Evolutionary conservation across 2,888 invertebrate genomes (phyloP).

Genomic region (Nymphalis urticae): DNA sequence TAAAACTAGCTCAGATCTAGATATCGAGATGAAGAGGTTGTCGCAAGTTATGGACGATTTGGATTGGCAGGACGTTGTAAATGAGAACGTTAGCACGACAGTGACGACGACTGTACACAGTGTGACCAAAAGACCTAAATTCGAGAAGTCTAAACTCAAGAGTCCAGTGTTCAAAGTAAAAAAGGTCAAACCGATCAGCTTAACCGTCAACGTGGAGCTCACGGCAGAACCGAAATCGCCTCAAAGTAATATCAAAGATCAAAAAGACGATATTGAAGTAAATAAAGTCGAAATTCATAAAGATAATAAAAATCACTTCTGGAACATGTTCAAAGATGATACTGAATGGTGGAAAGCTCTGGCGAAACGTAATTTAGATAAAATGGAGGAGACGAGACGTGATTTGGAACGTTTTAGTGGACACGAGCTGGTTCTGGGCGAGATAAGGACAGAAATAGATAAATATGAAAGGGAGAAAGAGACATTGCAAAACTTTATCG

Average conservation of each 20-base stretch:
- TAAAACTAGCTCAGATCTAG: slow-evolving; percentile 65
- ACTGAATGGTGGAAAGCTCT: slow-evolving; percentile 76
- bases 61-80: slow-evolving; percentile 56
- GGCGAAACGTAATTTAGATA: slow-evolving; percentile 72
- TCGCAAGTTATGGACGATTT: slow-evolving; percentile 73
- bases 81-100: slow-evolving; percentile 49
- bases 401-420: slow-evolving; percentile 75
- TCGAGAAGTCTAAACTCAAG: slow-evolving; percentile 53
- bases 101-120: slow-evolving; percentile 45
- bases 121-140: slow-evolving; percentile 45
- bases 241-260: slow-evolving; percentile 11
- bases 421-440: slow-evolving; percentile 68
- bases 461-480: slow-evolving; percentile 67
- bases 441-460: slow-evolving; percentile 62
- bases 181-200: slow-evolving; percentile 64
- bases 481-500: slow-evolving; percentile 67
- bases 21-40: slow-evolving; percentile 72
- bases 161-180: slow-evolving; percentile 69
- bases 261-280: slow-evolving; percentile 16
- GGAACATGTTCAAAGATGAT: slow-evolving; percentile 75
- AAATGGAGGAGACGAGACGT: slow-evolving; percentile 72
- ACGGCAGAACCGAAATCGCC: slow-evolving; percentile 35
- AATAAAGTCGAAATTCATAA: slow-evolving; percentile 14
- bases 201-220: slow-evolving; percentile 54
- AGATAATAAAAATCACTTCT: slow-evolving; percentile 54